Base-by-base conservation (phyloP, 2,888 invertebrate genomes). In the Heteromurus nitidus region DNA sequence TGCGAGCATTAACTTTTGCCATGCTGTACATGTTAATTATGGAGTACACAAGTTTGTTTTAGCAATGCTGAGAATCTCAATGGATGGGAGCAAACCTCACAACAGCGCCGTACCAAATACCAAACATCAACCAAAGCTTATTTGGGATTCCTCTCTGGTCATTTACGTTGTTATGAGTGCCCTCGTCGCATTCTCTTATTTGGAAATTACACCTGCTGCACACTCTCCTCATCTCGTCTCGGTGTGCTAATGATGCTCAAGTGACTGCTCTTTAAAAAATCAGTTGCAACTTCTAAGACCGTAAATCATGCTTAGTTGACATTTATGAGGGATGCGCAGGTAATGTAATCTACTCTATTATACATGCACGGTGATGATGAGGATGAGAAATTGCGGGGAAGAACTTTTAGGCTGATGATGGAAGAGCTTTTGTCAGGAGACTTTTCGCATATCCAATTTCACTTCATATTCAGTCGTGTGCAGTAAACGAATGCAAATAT, bases 271-370 rank as follows among this genome's bases (percentile, higher is more conserved):
- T 36, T 36, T 36, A 36, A 36, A 36, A 36, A 36, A n/a, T 70
- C 36, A n/a, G 69, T 58, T 42, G 72, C 18, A 28, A 60, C 53
- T 50, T 50, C 65, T n/a, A 74, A 36, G 31, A 53, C 36, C 36
- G 74, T 75, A 75, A 75, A 75, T 75, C 75, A 75, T 67, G 64
- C 42, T 22, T 3, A 30, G 42, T 22, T 75, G 75, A 67, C 75
- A 44, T 75, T 75, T 75, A 75, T 68, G 42, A 44, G 75, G n/a
- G n/a, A n/a, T n/a, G n/a, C n/a, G n/a, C n/a, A n/a, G n/a, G n/a
- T n/a, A n/a, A n/a, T n/a, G n/a, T n/a, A n/a, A n/a, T n/a, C n/a
- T n/a, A n/a, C n/a, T n/a, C n/a, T n/a, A n/a, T n/a, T n/a, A n/a
- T n/a, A n/a, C 64, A 9, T 58, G 64, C 64, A 30, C 47, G 74